phyloP scores from a whole-genome alignment of 1,140 invertebrate species.

The Atta texana region DNA sequence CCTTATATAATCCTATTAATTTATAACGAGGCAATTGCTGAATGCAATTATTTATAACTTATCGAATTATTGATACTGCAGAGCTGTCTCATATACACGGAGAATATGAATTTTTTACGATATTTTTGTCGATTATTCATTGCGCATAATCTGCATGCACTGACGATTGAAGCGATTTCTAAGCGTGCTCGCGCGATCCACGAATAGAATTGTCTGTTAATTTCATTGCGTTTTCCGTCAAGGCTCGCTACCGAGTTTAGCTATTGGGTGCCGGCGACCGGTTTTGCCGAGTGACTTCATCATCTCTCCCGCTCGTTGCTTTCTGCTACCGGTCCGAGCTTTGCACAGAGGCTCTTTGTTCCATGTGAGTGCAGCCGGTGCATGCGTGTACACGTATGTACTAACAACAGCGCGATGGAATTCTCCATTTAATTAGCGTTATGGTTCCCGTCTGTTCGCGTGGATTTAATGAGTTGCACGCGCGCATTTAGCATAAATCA shows the following conservation, averaged over 20 bases:
- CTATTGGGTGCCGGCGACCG: slow-evolving; percentile 58
- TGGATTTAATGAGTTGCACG: slow-evolving; percentile 47
- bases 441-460: slow-evolving; percentile 31
- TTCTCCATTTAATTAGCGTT: slow-evolving; percentile 68
- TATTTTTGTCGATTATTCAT: slow-evolving; percentile 18
- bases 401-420: slow-evolving; percentile 26
- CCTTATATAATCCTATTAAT: slow-evolving; percentile 49
- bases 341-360: slow-evolving; percentile 66
- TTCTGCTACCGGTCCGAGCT: slow-evolving; percentile 61
- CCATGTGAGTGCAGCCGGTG: slow-evolving; percentile 27
- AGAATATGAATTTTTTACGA: not conserved
- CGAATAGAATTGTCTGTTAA: slow-evolving; percentile 63
- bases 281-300: slow-evolving; percentile 72
- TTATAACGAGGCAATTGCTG: not conserved
- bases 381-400: slow-evolving; percentile 1
- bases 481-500: slow-evolving; percentile 52
- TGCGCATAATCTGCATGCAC: not conserved
- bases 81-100: not conserved
- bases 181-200: slow-evolving; percentile 30
- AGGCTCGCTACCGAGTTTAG: slow-evolving; percentile 32
- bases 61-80: slow-evolving; percentile 16
- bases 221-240: slow-evolving; percentile 61
- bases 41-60: slow-evolving; percentile 38
- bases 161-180: not conserved
- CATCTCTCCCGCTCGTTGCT: slow-evolving; percentile 60